phyloP scores from a whole-genome alignment of 2,888 invertebrate genomes.

The Escarpia spicata region DNA sequence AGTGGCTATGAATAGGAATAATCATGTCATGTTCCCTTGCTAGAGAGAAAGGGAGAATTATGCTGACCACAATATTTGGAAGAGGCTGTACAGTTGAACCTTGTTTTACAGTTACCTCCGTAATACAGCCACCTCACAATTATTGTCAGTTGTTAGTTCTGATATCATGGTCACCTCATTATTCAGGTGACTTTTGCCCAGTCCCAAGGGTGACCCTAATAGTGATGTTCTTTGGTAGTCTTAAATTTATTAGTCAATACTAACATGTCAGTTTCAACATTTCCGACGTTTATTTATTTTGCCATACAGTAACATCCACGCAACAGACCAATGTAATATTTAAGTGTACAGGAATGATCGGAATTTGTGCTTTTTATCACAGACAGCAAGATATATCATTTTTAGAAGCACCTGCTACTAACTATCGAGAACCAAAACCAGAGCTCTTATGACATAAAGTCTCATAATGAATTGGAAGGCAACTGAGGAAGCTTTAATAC shows the following conservation, averaged over 20 bases:
- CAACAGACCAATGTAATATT: background rate
- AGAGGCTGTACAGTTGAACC: too few relatives aligned
- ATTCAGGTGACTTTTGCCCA: too few relatives aligned
- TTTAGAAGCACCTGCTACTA: background rate
- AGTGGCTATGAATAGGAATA: background rate
- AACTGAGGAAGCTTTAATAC: background rate
- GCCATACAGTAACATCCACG: too few relatives aligned
- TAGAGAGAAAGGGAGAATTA: background rate
- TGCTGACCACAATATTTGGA: background rate
- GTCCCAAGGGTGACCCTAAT: too few relatives aligned
- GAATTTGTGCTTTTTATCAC: background rate
- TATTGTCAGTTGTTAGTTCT: too few relatives aligned
- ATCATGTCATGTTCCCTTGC: background rate
- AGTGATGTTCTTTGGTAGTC: too few relatives aligned
- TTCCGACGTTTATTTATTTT: too few relatives aligned
- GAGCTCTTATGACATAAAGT: background rate
- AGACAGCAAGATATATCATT: background rate
- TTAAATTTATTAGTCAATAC: too few relatives aligned
- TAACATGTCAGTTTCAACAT: too few relatives aligned
- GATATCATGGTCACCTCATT: too few relatives aligned
- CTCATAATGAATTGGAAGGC: background rate
- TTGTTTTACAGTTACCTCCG: too few relatives aligned
- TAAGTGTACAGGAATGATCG: background rate
- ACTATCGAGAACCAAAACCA: background rate
- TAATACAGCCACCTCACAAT: too few relatives aligned